Base-by-base conservation (phyloP, 2,888 invertebrate species). In the Diogma glabrata region DNA sequence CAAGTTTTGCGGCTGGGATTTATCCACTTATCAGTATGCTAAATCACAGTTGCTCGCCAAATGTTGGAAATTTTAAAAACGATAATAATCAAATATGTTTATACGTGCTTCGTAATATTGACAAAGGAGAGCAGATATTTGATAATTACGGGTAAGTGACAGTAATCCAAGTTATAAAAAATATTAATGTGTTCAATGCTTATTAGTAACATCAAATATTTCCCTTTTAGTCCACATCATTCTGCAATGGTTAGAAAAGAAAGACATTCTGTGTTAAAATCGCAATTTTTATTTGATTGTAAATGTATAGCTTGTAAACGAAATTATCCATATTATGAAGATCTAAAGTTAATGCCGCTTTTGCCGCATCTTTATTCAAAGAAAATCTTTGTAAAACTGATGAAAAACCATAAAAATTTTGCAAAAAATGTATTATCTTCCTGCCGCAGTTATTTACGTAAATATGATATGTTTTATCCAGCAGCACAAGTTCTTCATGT, bases 121-220 rank as follows among this genome's bases (percentile, higher is more conserved):
- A 74, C 57, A 78, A 79, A 60, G 85, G 84, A 51, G 78, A 80
- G 61, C 81, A 85, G 66, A 69, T 90, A 20, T 81, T 79, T 62
- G 89, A 89, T 66, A 87, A 85, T 65, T 91, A 91, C 70, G 88
- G 89, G 77, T 79, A n/a, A n/a, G n/a, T n/a, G n/a, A n/a, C n/a
- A n/a, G n/a, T n/a, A n/a, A n/a, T n/a, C n/a, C n/a, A n/a, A n/a
- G n/a, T n/a, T n/a, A n/a, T n/a, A n/a, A n/a, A n/a, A n/a, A n/a
- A n/a, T n/a, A n/a, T n/a, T n/a, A n/a, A n/a, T n/a, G n/a, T n/a
- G n/a, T n/a, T n/a, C n/a, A n/a, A n/a, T n/a, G n/a, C n/a, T n/a
- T n/a, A n/a, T n/a, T n/a, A n/a, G n/a, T n/a, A n/a, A n/a, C n/a
- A n/a, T n/a, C n/a, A n/a, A n/a, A n/a, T n/a, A n/a, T n/a, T n/a